A percentile compares a stretch with the other conserved stretches of the same genome.
Evolutionary conservation across 2,888 invertebrate species (phyloP).

Genomic region (Abrostola tripartita): DNA sequence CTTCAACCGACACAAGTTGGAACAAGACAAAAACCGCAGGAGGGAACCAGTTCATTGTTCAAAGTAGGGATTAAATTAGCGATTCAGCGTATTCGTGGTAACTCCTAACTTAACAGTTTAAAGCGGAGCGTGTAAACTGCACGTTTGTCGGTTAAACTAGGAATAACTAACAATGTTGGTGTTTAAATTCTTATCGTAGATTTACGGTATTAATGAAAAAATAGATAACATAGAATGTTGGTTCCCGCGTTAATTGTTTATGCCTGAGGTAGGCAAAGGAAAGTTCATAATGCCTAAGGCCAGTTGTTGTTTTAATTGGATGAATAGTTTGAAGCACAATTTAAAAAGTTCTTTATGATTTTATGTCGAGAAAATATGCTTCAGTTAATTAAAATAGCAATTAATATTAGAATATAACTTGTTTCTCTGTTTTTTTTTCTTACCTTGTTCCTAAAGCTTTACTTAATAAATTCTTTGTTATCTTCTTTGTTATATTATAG

Average conservation of each 20-base stretch:
- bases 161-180: slow-evolving; percentile 2
- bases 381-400: no score
- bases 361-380: no score
- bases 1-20: no score
- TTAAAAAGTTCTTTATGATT: no score
- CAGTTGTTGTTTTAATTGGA: background rate
- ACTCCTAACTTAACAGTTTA: background rate
- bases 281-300: background rate
- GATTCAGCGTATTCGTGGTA: no score
- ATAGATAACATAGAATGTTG: background rate
- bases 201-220: background rate
- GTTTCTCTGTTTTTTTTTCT: background rate
- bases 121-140: slow-evolving; percentile 1
- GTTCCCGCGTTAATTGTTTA: background rate
- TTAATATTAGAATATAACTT: background rate
- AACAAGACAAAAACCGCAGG: no score
- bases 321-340: background rate
- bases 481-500: no score
- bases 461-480: no score
- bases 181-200: slow-evolving; percentile 5
- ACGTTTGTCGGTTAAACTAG: slow-evolving; percentile 4
- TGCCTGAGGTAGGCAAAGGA: background rate
- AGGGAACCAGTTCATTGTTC: no score
- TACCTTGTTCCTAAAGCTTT: background rate
- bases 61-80: no score